Evolutionary conservation across 2,888 invertebrate genomes (phyloP).

Genomic region (Caenorhabditis imperialis): DNA sequence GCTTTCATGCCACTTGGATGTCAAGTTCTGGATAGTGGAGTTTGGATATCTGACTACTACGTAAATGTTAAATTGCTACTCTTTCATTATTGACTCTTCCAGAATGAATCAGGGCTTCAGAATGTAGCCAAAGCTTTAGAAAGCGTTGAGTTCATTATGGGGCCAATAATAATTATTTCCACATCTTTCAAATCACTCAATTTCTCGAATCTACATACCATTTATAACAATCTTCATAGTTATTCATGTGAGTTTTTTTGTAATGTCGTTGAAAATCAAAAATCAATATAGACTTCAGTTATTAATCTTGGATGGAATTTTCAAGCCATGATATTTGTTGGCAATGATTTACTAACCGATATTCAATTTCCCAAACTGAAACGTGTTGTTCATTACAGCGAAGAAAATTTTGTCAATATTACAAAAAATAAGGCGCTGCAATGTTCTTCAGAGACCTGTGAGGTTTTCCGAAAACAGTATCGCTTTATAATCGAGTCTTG

Average conservation of each 20-base stretch:
- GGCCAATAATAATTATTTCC: conserved; percentile 1
- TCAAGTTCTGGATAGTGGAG: conserved; percentile 18
- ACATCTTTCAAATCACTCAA: conserved; percentile 1
- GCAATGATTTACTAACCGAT: neutral
- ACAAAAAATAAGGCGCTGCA: neutral
- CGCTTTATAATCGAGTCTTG: conserved; percentile 10
- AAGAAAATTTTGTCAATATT: neutral
- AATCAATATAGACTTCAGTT: conserved; percentile 8
- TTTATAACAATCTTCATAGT: conserved; percentile 9
- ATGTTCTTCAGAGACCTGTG: conserved; percentile 1
- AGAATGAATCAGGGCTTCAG: conserved; percentile 13
- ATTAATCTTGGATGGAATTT: neutral
- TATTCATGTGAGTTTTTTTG: neutral
- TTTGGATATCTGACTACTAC: conserved; percentile 6
- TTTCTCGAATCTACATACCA: neutral
- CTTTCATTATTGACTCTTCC: neutral
- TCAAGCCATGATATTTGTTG: conserved; percentile 4
- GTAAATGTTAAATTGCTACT: neutral
- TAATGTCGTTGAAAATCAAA: neutral
- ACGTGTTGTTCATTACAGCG: conserved; percentile 1
- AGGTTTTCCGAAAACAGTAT: neutral
- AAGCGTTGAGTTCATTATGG: conserved; percentile 7
- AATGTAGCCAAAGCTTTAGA: conserved; percentile 1
- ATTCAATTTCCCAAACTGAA: conserved; percentile 9
- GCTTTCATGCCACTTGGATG: conserved; percentile 13